Evolutionary conservation across 2,888 invertebrate genomes (phyloP), one percentile per base, ranked within the genome.

Genomic region (Drosophila glabriapex): DNA sequence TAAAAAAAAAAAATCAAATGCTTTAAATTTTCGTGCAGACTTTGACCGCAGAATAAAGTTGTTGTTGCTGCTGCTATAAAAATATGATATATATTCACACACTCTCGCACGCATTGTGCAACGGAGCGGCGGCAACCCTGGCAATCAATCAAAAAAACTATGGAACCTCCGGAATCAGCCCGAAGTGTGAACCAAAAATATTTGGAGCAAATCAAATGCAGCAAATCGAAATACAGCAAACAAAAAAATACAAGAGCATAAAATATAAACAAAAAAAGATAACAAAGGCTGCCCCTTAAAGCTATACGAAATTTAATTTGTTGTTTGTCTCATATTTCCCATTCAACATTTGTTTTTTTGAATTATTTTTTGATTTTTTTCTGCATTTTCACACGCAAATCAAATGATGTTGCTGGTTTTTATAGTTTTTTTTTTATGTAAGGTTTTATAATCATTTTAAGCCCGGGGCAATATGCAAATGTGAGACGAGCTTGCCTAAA

Each of bases 51-150:
- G 75, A 80, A 68, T 71, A 66, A 70, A 73, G 73, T 66, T 69
- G 68, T 68, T 67, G 49, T 66, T 66, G 68, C 55, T 62, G 62
- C 46, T 61, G 77, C 78, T 72, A 85, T 89, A 82, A 89, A 86
- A 89, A 86, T 89, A 89, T 87, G 83, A 89, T 89, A 87, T 85
- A 85, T 87, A 86, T 86, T 86, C 90, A 87, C 85, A 86, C 88
- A 89, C 78, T 74, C 83, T 61, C 80, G 49, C 83, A 78, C 72
- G 68, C 78, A 78, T 80, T 75, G 72, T 71, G 52, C 56, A 61
- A 53, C 50, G 25, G 29, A 43, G 16, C 54, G 66, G 46, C 64
- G 64, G 73, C 61, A 16, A 28, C 37, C n/a, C 52, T n/a, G 87
- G 89, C 85, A 89, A 86, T 86, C 85, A 86, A 86, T 86, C 85